Conservation (phyloP, 2,113 vertebrate species). For the Trichechus manatus region DNA sequence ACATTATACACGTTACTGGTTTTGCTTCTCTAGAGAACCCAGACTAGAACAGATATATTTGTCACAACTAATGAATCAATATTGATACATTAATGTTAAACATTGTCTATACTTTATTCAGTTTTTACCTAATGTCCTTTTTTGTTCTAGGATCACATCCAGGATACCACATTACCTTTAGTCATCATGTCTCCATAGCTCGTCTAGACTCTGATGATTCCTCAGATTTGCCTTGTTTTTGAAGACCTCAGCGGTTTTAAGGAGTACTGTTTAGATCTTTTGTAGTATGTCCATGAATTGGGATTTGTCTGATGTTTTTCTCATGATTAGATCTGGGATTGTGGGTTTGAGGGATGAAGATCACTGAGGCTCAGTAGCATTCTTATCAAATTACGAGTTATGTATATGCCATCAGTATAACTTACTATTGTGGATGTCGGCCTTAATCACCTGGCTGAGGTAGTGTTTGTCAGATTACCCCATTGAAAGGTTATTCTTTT, state of each 20-base stretch:
- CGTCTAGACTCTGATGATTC: not conserved
- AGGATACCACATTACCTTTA: not conserved
- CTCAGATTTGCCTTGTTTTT: not conserved
- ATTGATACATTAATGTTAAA: not conserved
- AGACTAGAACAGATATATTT: not conserved
- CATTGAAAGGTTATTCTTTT: too few relatives aligned
- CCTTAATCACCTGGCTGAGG: not conserved
- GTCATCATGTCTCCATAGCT: not conserved
- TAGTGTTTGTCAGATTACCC: not conserved
- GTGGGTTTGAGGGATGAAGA: not conserved
- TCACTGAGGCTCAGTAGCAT: not conserved
- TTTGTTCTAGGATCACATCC: not conserved
- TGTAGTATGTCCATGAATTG: not conserved
- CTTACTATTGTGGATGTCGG: not conserved
- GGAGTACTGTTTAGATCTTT: not conserved
- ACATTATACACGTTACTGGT: too few relatives aligned
- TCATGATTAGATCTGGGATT: not conserved
- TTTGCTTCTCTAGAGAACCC: too few relatives aligned
- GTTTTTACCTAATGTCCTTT: not conserved
- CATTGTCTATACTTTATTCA: not conserved
- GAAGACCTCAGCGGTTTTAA: not conserved
- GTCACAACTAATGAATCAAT: not conserved
- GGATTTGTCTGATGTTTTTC: not conserved
- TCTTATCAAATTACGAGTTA: not conserved
- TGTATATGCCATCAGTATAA: not conserved